Percentiles rank a stretch among this genome's conserved stretches.
These are phyloP conservation scores for Epinephelus malabaricus DNA, from an alignment of 2,797 vertebrate species.

Conservation along the genomic window DNA sequence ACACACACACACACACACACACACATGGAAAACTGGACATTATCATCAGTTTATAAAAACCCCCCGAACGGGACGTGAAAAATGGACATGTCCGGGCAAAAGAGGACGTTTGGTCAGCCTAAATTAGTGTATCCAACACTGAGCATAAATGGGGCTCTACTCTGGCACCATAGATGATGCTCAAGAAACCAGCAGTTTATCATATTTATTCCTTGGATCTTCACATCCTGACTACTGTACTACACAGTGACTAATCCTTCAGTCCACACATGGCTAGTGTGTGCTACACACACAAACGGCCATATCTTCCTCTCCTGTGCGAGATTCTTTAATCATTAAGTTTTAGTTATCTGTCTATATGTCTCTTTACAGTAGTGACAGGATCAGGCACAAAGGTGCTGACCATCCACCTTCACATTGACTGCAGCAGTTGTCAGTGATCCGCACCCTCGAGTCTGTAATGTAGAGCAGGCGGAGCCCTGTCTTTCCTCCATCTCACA, in stretches of 20 bases:
- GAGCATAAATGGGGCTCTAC: too few species aligned
- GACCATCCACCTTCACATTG: slow-evolving; percentile 45
- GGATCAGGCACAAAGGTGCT: slow-evolving; percentile 51
- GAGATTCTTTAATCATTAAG: slow-evolving; percentile 31
- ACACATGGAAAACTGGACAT: too few species aligned
- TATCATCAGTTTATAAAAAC: too few species aligned
- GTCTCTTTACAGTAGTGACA: slow-evolving; percentile 20
- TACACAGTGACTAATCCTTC: not conserved
- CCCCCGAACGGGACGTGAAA: too few species aligned
- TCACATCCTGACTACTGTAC: slow-evolving; percentile 7
- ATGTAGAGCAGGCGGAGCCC: slow-evolving; percentile 37
- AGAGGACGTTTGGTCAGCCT: too few species aligned
- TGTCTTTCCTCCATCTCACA: slow-evolving; percentile 44
- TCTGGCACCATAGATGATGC: not conserved
- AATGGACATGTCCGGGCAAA: too few species aligned
- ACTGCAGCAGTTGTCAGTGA: slow-evolving; percentile 26
- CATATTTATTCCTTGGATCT: not conserved
- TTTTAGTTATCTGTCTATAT: slow-evolving; percentile 9
- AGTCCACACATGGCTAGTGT: not conserved
- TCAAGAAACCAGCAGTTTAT: not conserved
- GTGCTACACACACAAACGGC: slow-evolving; percentile 20
- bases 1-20: too few species aligned
- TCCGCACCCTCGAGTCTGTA: slow-evolving; percentile 37
- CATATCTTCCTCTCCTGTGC: slow-evolving; percentile 24
- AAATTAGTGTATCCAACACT: too few species aligned